Evolutionary conservation across 2,113 vertebrate genomes (phyloP).

Genomic region (Pogona vitticeps): DNA sequence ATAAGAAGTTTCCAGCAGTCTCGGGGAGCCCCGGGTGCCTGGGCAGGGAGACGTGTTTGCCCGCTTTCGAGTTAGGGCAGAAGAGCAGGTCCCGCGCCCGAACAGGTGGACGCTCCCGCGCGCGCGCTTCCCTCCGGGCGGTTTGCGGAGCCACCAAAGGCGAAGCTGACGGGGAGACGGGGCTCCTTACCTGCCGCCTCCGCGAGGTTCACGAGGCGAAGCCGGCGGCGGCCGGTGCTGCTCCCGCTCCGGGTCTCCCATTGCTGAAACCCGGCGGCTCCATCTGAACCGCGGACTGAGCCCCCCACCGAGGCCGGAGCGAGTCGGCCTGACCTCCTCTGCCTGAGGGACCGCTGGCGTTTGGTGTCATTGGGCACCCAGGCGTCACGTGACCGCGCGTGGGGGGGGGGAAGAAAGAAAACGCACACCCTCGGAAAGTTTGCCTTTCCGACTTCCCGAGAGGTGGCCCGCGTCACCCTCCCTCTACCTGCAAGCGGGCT

Average conservation of each 20-base stretch:
- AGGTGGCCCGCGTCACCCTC: conserved; percentile 69
- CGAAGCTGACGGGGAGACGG: not conserved
- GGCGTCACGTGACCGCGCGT: conserved; percentile 69
- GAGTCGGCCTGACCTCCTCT: too few relatives aligned
- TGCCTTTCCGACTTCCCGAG: conserved; percentile 67
- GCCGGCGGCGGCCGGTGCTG: conserved; percentile 61
- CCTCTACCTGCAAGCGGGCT: conserved; percentile 67
- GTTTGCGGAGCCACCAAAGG: not conserved
- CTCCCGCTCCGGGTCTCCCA: conserved; percentile 74
- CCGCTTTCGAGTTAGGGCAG: too few relatives aligned
- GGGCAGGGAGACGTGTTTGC: too few relatives aligned
- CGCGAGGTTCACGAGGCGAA: conserved; percentile 46
- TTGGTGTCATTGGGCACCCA: conserved; percentile 77
- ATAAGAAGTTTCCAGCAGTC: too few relatives aligned
- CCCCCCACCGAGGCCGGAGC: conserved; percentile 62
- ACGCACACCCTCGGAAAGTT: conserved; percentile 65
- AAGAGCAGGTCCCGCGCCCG: too few relatives aligned
- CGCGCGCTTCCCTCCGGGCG: too few relatives aligned
- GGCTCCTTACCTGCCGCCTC: conserved; percentile 69
- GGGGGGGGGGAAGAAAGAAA: conserved; percentile 66
- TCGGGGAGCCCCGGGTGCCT: too few relatives aligned
- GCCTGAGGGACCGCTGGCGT: too few relatives aligned
- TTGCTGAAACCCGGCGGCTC: conserved; percentile 70
- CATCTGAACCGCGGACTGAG: too few relatives aligned
- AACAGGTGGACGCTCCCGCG: not conserved